phyloP scores from a whole-genome alignment of 2,888 invertebrate genomes.

The Scaptomyza reducta region DNA sequence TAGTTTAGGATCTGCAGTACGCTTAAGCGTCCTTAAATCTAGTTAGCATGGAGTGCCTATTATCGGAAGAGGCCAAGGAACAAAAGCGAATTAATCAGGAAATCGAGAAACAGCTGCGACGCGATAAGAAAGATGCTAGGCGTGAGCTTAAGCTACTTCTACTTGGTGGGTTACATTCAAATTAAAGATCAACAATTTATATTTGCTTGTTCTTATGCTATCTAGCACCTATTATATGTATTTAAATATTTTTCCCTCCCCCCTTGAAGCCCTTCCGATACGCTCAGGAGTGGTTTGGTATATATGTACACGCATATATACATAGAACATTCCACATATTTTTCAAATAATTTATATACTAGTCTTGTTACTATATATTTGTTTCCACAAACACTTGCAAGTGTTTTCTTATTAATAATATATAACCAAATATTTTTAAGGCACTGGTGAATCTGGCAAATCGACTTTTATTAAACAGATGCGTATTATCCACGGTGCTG shows the following conservation, averaged over 20 bases:
- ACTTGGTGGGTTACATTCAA: slow-evolving; percentile 90
- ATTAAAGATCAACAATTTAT: neutral
- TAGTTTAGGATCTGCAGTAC: slow-evolving; percentile 41
- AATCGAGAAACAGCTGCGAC: slow-evolving; percentile 99
- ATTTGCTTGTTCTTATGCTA: too few relatives aligned
- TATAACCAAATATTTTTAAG: slow-evolving; percentile 47
- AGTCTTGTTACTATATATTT: neutral
- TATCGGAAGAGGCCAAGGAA: slow-evolving; percentile 99
- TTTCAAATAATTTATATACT: neutral
- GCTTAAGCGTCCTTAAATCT: slow-evolving; percentile 71
- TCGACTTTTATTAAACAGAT: slow-evolving; percentile 99
- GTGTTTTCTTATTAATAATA: too few relatives aligned
- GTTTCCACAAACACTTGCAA: too few relatives aligned
- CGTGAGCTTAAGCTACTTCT: slow-evolving; percentile 97
- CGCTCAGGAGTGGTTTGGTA: slow-evolving; percentile 5
- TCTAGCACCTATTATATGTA: neutral
- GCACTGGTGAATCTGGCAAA: slow-evolving; percentile 98
- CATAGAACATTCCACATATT: neutral
- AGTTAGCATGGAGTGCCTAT: slow-evolving; percentile 98
- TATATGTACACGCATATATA: neutral
- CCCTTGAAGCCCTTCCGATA: slow-evolving; percentile 26
- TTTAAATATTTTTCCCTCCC: neutral
- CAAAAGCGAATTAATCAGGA: slow-evolving; percentile 99
- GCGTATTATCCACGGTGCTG: slow-evolving; percentile 99
- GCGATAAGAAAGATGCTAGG: slow-evolving; percentile 99